A percentile compares a stretch with the other conserved stretches of the same genome.
These are phyloP conservation scores for Caradrina clavipalpis DNA, from an alignment of 2,888 invertebrate species.

Conservation along the genomic window DNA sequence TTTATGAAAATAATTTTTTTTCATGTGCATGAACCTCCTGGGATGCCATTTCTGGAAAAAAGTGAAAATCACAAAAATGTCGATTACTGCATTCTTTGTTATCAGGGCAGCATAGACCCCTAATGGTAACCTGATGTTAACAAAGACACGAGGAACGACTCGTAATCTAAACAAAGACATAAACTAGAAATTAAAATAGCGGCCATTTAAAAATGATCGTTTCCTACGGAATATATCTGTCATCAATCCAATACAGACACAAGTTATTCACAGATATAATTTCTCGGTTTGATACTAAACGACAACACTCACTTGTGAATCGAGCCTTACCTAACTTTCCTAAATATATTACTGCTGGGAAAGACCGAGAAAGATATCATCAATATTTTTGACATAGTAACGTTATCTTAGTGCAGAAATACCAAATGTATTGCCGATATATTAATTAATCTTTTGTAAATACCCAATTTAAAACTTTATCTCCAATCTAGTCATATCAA, in stretches of 20 bases:
- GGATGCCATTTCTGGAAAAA: too few species aligned
- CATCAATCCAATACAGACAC: neutral
- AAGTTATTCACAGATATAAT: neutral
- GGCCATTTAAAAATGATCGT: too few species aligned
- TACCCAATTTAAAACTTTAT: slow-evolving; percentile 2
- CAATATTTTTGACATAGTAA: neutral
- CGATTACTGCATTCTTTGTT: too few species aligned
- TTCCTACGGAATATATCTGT: too few species aligned
- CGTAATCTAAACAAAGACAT: too few species aligned
- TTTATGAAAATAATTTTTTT: too few species aligned
- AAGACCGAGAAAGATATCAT: slow-evolving; percentile 1
- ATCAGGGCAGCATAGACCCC: too few species aligned
- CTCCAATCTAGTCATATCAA: neutral
- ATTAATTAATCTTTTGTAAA: neutral
- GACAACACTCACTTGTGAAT: neutral
- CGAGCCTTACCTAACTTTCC: neutral
- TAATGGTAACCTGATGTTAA: too few species aligned
- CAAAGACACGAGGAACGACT: too few species aligned
- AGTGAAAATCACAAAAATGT: too few species aligned
- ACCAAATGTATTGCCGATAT: neutral
- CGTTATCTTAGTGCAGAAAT: neutral
- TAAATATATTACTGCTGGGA: neutral
- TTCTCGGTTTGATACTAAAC: neutral
- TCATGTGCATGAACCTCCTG: too few species aligned
- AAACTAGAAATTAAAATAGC: too few species aligned